These are phyloP conservation scores for Stichopus chloronotus DNA, from an alignment of 35 echinoderm and acorn worm species.

Conservation along the genomic window DNA sequence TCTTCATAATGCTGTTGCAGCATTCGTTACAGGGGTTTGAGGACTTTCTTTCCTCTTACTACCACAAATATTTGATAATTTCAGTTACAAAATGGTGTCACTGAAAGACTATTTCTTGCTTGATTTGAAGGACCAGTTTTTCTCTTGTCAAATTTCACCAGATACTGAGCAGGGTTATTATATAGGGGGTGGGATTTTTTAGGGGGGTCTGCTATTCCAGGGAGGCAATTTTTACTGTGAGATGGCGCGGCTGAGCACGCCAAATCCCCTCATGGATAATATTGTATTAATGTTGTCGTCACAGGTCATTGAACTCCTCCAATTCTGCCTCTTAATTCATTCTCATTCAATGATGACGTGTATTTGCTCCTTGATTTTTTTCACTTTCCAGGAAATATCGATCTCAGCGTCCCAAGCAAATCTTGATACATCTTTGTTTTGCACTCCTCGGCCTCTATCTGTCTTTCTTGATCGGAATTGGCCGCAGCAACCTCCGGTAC, in stretches of 20 bases:
- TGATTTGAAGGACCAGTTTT: no score
- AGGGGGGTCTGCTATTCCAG: neutral
- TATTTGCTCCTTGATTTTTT: neutral
- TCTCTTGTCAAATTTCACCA: no score
- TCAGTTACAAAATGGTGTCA: no score
- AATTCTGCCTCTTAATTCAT: neutral
- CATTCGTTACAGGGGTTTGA: no score
- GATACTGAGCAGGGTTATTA: no score
- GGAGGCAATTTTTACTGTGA: neutral
- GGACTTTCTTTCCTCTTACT: no score
- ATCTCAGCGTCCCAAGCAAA: slow-evolving; percentile 22
- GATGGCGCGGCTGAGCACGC: neutral
- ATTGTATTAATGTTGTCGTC: neutral
- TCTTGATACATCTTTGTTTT: slow-evolving; percentile 39
- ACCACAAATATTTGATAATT: no score
- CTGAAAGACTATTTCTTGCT: no score
- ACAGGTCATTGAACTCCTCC: neutral
- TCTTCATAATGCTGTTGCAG: no score
- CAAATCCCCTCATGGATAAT: neutral
- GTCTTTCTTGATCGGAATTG: slow-evolving; percentile 38
- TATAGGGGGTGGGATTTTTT: no score
- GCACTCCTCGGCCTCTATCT: slow-evolving; percentile 56
- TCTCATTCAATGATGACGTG: no score
- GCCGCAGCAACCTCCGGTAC: neutral
- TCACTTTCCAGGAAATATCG: slow-evolving; percentile 35